These are phyloP conservation scores for Oligia strigilis DNA, from an alignment of 2,888 invertebrate species.

Conservation along the genomic window DNA sequence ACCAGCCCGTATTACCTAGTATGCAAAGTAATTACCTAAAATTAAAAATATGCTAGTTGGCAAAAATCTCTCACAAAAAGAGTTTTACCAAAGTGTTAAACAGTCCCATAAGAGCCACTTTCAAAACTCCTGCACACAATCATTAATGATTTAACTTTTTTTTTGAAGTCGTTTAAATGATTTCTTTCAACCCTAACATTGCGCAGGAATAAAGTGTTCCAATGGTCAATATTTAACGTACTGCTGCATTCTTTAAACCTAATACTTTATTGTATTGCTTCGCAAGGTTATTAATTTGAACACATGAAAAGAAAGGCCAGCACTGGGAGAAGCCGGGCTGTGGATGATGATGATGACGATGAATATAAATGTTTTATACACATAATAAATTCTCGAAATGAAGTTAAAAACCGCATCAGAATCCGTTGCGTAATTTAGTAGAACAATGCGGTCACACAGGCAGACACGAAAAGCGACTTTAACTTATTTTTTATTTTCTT, in stretches of 20 bases:
- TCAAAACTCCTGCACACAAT: not conserved
- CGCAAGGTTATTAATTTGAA: not conserved
- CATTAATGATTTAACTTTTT: not conserved
- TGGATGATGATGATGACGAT: too few relatives aligned
- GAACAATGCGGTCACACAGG: not conserved
- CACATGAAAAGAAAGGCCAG: too few relatives aligned
- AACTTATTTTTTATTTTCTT: not conserved
- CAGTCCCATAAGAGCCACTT: not conserved
- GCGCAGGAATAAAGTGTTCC: slow-evolving; percentile 20
- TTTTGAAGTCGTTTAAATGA: not conserved
- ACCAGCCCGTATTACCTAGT: too few relatives aligned
- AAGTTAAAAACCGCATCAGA: not conserved
- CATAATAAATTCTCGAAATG: too few relatives aligned
- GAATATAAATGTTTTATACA: too few relatives aligned
- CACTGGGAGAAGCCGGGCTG: too few relatives aligned
- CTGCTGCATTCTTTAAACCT: slow-evolving; percentile 27
- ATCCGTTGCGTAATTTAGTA: not conserved
- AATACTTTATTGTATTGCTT: slow-evolving; percentile 10
- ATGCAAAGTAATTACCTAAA: too few relatives aligned
- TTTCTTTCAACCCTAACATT: slow-evolving; percentile 14
- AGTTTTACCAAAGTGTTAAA: not conserved
- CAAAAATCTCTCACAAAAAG: not conserved
- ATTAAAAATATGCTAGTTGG: not conserved
- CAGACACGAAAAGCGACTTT: not conserved
- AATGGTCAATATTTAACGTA: slow-evolving; percentile 30